Evolutionary conservation across 2,797 vertebrate species (phyloP).

Genomic region (Syncerus caffer): DNA sequence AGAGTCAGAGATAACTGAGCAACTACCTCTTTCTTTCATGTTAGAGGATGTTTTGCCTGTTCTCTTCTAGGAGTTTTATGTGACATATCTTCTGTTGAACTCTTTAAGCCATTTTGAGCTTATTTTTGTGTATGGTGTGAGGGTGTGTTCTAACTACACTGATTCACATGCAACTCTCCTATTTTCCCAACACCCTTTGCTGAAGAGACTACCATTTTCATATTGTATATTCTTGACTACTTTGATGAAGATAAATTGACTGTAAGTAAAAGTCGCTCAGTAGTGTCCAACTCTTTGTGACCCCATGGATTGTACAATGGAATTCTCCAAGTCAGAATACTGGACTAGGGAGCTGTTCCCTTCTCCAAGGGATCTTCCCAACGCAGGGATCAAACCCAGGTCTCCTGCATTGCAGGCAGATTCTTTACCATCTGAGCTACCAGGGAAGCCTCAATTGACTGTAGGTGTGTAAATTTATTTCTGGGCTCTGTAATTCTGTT

Average conservation of each 20-base stretch:
- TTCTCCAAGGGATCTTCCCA: background rate
- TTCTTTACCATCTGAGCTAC: background rate
- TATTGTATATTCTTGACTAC: background rate
- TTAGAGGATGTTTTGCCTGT: background rate
- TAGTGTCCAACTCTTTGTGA: background rate
- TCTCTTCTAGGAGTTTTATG: background rate
- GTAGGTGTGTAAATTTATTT: background rate
- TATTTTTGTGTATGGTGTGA: background rate
- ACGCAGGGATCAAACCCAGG: background rate
- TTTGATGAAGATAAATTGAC: background rate
- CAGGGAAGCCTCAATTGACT: background rate
- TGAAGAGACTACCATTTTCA: background rate
- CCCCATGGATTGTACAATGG: background rate
- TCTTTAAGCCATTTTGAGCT: background rate
- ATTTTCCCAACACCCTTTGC: background rate
- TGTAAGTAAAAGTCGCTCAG: background rate
- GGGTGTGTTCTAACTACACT: background rate
- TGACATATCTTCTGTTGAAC: background rate
- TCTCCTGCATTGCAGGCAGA: background rate
- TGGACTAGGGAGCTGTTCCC: accelerated
- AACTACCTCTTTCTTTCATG: background rate
- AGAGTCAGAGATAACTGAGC: background rate
- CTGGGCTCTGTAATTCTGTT: background rate
- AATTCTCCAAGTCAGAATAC: background rate
- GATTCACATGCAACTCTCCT: background rate